Conservation (phyloP, 1,140 invertebrate species). For the Drosophila eugracilis region DNA sequence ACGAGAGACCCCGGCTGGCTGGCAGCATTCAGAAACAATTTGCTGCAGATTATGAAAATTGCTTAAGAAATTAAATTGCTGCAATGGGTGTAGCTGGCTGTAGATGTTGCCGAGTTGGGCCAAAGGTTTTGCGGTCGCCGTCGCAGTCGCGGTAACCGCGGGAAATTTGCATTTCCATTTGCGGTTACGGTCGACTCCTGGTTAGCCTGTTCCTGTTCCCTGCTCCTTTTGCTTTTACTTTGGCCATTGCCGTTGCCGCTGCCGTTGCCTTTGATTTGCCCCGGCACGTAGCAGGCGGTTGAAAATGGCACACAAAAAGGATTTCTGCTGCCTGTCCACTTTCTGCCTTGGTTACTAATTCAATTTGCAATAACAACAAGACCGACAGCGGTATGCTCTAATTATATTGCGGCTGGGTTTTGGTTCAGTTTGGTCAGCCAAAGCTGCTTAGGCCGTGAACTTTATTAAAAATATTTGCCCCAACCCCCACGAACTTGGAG, state of each 20-base stretch:
- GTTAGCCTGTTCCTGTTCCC: too few relatives aligned
- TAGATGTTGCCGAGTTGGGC: neutral
- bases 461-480: conserved; percentile 82
- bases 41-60: conserved; percentile 84
- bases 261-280: conserved; percentile 67
- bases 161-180: conserved; percentile 81
- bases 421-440: conserved; percentile 67
- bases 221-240: too few relatives aligned
- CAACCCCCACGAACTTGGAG: conserved; percentile 5
- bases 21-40: conserved; percentile 83
- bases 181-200: conserved; percentile 54
- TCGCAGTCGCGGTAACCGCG: conserved; percentile 63
- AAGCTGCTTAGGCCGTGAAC: conserved; percentile 72
- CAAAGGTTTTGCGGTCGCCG: conserved; percentile 61
- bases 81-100: conserved; percentile 42
- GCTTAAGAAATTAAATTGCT: conserved; percentile 84
- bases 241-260: conserved; percentile 23
- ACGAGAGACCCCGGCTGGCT: conserved; percentile 53
- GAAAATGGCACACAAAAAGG: conserved; percentile 53
- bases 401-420: conserved; percentile 72
- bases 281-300: conserved; percentile 41
- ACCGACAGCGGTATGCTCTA: conserved; percentile 55
- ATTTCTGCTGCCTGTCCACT: conserved; percentile 70
- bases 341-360: conserved; percentile 74
- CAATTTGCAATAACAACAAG: conserved; percentile 79